A percentile compares a stretch with the other conserved stretches of the same genome.
Evolutionary conservation across 2,888 invertebrate genomes (phyloP).

Genomic region (Eurytoma adleriae): DNA sequence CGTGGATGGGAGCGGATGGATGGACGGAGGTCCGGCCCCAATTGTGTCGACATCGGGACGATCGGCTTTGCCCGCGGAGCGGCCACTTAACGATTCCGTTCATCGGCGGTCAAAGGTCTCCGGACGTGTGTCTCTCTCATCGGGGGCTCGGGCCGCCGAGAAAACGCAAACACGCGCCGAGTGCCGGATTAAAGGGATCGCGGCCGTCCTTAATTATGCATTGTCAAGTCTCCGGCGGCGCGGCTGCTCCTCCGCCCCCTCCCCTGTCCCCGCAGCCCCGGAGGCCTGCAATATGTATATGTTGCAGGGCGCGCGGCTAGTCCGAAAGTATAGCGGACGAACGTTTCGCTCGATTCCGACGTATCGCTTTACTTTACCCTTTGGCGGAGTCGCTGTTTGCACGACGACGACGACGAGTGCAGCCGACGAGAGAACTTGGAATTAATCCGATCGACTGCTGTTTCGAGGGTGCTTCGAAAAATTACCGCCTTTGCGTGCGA

Average conservation of each 20-base stretch:
- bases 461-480: not conserved
- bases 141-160: conserved; percentile 59
- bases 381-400: not conserved
- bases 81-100: conserved; percentile 59
- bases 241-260: not conserved
- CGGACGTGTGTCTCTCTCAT: conserved; percentile 32
- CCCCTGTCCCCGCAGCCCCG: too few species aligned
- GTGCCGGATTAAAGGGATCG: conserved; percentile 67
- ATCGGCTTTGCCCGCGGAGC: conserved; percentile 58
- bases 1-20: conserved; percentile 4
- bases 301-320: not conserved
- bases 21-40: conserved; percentile 63
- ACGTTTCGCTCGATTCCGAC: conserved; percentile 6
- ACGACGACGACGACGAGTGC: not conserved
- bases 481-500: not conserved
- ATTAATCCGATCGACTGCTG: conserved; percentile 40
- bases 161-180: conserved; percentile 67
- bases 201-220: conserved; percentile 70
- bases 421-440: conserved; percentile 24
- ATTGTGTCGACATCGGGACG: conserved; percentile 66
- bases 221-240: conserved; percentile 62
- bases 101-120: conserved; percentile 67
- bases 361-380: conserved; percentile 26
- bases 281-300: too few species aligned
- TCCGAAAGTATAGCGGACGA: conserved; percentile 5